A percentile compares a stretch with the other conserved stretches of the same genome.
Evolutionary conservation across 1,140 invertebrate species (phyloP).

Genomic region (Homalodisca vitripennis): DNA sequence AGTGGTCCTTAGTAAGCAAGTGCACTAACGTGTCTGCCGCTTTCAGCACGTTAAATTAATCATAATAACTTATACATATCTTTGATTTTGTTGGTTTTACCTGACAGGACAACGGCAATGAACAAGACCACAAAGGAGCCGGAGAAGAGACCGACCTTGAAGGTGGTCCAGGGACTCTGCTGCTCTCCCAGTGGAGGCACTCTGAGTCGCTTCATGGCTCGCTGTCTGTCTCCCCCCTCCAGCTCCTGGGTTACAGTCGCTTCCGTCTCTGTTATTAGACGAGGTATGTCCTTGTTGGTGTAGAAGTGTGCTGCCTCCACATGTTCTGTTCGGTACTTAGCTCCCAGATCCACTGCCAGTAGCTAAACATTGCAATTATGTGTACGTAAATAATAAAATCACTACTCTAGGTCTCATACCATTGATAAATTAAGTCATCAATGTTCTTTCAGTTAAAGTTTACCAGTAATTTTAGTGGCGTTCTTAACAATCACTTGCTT

Average conservation of each 20-base stretch:
- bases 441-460: too few species aligned
- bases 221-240: constrained; percentile 78
- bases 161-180: constrained; percentile 79
- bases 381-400: too few species aligned
- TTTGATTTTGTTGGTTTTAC: too few species aligned
- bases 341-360: constrained; percentile 57
- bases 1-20: too few species aligned
- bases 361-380: too few species aligned
- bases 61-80: too few species aligned
- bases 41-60: too few species aligned
- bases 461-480: too few species aligned
- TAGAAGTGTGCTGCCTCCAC: constrained; percentile 84
- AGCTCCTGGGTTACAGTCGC: constrained; percentile 76
- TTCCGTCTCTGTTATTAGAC: constrained; percentile 83
- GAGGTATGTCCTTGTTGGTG: constrained; percentile 84
- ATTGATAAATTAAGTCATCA: too few species aligned
- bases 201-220: constrained; percentile 82
- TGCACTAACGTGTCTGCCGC: too few species aligned
- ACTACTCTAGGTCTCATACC: too few species aligned
- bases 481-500: too few species aligned
- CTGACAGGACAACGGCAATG: constrained; percentile 68
- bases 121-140: constrained; percentile 79
- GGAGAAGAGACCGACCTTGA: constrained; percentile 79
- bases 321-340: constrained; percentile 73
- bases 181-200: constrained; percentile 86